Percentiles rank a stretch among this genome's conserved stretches.
These are phyloP conservation scores for Scaptomyza montana DNA, from an alignment of 1,140 invertebrate genomes.

Conservation along the genomic window DNA sequence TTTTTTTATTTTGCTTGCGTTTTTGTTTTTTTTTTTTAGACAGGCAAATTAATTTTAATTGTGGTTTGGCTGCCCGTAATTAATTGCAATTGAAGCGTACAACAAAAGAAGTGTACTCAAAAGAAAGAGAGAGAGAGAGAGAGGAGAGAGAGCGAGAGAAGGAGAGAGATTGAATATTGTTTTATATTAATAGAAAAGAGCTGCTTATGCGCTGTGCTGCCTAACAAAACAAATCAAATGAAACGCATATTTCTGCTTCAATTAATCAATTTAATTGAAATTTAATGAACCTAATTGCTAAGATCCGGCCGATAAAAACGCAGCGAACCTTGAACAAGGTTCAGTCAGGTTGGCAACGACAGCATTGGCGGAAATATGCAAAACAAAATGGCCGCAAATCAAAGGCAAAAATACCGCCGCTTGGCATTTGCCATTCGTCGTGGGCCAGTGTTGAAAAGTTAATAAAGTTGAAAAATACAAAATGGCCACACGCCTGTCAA, in stretches of 20 bases:
- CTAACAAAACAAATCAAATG: slow-evolving; percentile 82
- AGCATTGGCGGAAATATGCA: slow-evolving; percentile 48
- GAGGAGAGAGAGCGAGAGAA: background rate
- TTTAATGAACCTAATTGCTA: slow-evolving; percentile 81
- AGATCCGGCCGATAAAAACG: slow-evolving; percentile 29
- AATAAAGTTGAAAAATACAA: slow-evolving; percentile 73
- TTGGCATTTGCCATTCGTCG: slow-evolving; percentile 40
- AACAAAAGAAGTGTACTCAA: slow-evolving; percentile 32
- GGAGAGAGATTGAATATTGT: background rate
- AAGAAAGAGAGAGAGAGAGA: too few relatives aligned
- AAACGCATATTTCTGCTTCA: slow-evolving; percentile 82
- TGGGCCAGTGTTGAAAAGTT: slow-evolving; percentile 61
- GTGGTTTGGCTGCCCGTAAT: slow-evolving; percentile 77
- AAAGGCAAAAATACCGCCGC: slow-evolving; percentile 49
- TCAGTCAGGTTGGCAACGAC: slow-evolving; percentile 27
- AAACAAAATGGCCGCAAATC: slow-evolving; percentile 68
- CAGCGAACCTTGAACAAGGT: slow-evolving; percentile 29
- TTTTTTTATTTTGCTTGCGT: slow-evolving; percentile 13
- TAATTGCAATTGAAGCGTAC: slow-evolving; percentile 67
- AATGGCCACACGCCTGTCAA: slow-evolving; percentile 74
- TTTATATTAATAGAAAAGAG: background rate
- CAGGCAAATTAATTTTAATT: slow-evolving; percentile 82
- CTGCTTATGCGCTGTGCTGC: background rate
- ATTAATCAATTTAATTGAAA: slow-evolving; percentile 82
- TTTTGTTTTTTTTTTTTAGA: slow-evolving; percentile 48